A percentile compares a stretch with the other conserved stretches of the same genome.
phyloP scores from a whole-genome alignment of 2,888 invertebrate species.

The Troglohyphantes excavatus region DNA sequence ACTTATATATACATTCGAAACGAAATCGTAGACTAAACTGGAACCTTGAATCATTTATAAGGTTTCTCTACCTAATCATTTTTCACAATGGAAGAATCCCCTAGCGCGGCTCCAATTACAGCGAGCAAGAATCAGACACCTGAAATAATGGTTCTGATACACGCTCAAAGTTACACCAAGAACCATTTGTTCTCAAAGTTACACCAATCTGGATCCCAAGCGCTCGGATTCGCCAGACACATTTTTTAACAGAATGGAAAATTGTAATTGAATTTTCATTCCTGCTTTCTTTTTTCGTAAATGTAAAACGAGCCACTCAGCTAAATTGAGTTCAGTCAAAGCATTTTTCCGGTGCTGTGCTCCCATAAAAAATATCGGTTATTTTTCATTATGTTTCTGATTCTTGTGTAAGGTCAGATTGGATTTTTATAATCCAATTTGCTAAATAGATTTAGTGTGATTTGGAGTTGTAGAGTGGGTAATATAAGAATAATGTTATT shows the following conservation, averaged over 20 bases:
- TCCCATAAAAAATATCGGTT: too few relatives aligned
- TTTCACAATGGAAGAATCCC: conserved; percentile 34
- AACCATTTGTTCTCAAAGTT: conserved; percentile 43
- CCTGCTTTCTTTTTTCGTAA: neutral
- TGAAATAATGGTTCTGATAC: conserved; percentile 40
- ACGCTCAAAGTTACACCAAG: neutral
- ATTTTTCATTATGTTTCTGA: neutral
- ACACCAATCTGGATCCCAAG: neutral
- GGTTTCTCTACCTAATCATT: conserved; percentile 6
- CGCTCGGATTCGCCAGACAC: neutral
- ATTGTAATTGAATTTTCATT: conserved; percentile 66
- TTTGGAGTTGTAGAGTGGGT: too few relatives aligned
- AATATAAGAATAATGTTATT: too few relatives aligned
- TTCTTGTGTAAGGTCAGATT: neutral
- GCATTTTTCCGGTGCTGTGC: neutral
- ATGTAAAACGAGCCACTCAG: conserved; percentile 56
- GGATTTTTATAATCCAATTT: too few relatives aligned
- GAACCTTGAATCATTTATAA: conserved; percentile 46
- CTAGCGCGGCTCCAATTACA: conserved; percentile 28
- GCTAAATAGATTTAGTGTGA: too few relatives aligned
- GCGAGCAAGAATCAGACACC: conserved; percentile 37
- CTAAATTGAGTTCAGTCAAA: conserved; percentile 37
- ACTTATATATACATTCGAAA: neutral
- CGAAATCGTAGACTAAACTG: conserved; percentile 15
- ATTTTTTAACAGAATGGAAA: conserved; percentile 37